phyloP scores from a whole-genome alignment of 2,113 vertebrate genomes.

The Patagioenas fasciata region DNA sequence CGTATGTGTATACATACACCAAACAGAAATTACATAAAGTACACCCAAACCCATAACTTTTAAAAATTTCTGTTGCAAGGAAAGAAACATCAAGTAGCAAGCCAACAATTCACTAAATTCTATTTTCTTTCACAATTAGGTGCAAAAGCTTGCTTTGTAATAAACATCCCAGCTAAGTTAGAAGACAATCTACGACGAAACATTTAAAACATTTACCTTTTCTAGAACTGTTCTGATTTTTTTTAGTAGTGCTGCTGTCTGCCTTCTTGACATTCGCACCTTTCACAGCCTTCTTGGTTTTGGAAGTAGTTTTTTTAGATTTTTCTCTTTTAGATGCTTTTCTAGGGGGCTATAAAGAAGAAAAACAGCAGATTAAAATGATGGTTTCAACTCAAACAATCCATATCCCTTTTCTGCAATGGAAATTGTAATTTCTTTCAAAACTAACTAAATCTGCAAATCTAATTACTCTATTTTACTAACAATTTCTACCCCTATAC shows the following conservation, averaged over 20 bases:
- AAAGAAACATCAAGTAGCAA: neutral
- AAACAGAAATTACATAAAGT: neutral
- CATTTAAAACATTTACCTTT: conserved; percentile 72
- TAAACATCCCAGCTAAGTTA: neutral
- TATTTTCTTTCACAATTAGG: neutral
- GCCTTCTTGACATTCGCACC: conserved; percentile 91
- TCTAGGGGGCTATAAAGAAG: conserved; percentile 80
- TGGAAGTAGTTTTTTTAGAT: conserved; percentile 70
- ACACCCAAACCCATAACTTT: neutral
- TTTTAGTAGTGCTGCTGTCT: conserved; percentile 93
- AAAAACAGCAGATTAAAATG: neutral
- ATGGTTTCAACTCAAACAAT: neutral
- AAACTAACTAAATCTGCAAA: neutral
- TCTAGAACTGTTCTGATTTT: conserved; percentile 82
- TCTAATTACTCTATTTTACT: neutral
- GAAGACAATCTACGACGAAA: fast-evolving
- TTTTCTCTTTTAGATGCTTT: conserved; percentile 81
- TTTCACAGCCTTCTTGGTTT: conserved; percentile 80
- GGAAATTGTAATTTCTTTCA: neutral
- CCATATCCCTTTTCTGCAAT: neutral
- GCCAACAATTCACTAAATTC: neutral
- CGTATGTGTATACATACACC: neutral
- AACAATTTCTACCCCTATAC: neutral
- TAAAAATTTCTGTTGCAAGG: neutral
- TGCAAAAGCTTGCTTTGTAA: neutral